Conservation (phyloP, 2,797 vertebrate genomes). For the Gorsachius magnificus region DNA sequence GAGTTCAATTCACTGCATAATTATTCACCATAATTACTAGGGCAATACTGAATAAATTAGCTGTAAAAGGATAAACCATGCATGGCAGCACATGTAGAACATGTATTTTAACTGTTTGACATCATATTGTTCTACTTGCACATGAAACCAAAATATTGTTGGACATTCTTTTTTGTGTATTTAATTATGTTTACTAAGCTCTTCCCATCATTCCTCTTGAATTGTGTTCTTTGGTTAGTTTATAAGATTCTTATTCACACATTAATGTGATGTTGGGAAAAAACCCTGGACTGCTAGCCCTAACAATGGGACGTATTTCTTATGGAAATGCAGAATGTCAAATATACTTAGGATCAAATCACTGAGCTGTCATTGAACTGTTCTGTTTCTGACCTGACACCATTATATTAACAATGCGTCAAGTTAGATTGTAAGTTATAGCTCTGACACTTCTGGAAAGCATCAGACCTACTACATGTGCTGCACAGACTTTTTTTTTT, state of each 20-base stretch:
- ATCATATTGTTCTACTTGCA: background rate
- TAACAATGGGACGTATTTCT: background rate
- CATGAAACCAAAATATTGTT: background rate
- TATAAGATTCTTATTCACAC: background rate
- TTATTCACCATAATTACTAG: slow-evolving; percentile 41
- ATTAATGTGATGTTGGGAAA: background rate
- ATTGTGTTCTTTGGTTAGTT: background rate
- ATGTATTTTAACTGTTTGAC: background rate
- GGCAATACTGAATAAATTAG: slow-evolving; percentile 40
- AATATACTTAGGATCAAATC: background rate
- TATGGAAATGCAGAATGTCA: background rate
- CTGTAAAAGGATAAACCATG: slow-evolving; percentile 11
- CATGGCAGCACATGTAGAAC: slow-evolving; percentile 25
- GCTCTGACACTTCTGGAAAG: background rate
- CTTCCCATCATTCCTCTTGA: background rate
- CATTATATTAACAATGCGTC: background rate
- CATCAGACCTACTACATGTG: background rate
- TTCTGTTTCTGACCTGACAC: background rate
- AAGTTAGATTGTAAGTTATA: background rate
- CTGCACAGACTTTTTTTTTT: too few relatives aligned
- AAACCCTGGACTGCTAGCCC: background rate
- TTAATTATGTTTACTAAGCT: background rate
- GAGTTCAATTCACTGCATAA: slow-evolving; percentile 18
- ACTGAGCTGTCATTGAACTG: background rate
- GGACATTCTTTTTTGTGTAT: background rate